Evolutionary conservation across 2,888 invertebrate genomes (phyloP), one percentile per base, ranked within the genome.

Genomic region (Axea sp.): DNA sequence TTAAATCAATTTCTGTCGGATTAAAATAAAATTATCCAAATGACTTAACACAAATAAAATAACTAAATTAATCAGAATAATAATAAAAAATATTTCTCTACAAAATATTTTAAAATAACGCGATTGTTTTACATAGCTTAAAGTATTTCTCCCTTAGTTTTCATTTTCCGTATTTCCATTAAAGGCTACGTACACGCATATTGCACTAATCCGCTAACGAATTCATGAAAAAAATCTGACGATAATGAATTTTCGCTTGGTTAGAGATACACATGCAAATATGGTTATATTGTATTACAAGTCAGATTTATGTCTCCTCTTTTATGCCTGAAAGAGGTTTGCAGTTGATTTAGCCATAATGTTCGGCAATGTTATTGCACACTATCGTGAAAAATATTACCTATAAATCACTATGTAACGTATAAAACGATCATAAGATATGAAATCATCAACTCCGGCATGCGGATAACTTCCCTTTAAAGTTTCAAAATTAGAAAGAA

Each of bases 241-340:
- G 11, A 2, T 45, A 59, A 59, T 59, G 45, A 59, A 35, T 11
- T 43, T 45, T 35, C 17, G 26, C 17, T 55, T 2, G 28, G 31
- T 43, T 43, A 57, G 28, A 43, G 6, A 31, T 31, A 41, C 30
- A 37, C 47, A n/a, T n/a, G 28, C 19, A 60, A 28, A 37, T 28
- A 45, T 45, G 35, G 35, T 11, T 28, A 17, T 7, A 28, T 22
- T 28, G 60, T 30, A 17, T 60, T 60, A 60, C 47, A 47, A 47
- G 47, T 47, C 60, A 60, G 37, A 60, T 60, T 60, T 60, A 60
- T 37, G 30, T 12, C 9, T 15, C 30, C 47, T 37, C 47, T 60
- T 47, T 37, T 19, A 37, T 19, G 60, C 19, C 30, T 39, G 47
- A 60, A 60, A 28, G 60, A 28, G 55, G 43, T 57, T 30, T 43